phyloP scores from a whole-genome alignment of 2,113 vertebrate species.

The Nibea albiflora region DNA sequence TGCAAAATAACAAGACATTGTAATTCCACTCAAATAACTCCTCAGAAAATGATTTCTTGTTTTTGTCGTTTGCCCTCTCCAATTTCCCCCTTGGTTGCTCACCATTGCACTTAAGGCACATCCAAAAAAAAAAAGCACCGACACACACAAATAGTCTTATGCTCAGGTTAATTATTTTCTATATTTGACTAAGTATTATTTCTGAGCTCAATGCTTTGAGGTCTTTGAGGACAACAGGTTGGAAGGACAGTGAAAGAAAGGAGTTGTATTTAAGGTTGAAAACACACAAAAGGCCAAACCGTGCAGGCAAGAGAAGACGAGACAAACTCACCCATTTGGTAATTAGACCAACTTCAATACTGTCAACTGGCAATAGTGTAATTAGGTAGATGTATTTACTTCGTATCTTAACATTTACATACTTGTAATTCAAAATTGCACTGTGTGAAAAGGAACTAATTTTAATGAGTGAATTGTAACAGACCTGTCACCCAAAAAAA shows the following conservation, averaged over 20 bases:
- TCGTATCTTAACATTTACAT: neutral
- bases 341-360: neutral
- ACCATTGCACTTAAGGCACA: constrained; percentile 63
- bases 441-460: neutral
- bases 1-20: constrained; percentile 73
- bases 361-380: too few species aligned
- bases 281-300: constrained; percentile 11
- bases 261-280: neutral
- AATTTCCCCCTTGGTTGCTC: constrained; percentile 78
- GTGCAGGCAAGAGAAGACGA: neutral
- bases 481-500: constrained; percentile 25
- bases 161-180: constrained; percentile 71
- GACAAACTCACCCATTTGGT: neutral
- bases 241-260: neutral
- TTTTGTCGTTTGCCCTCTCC: constrained; percentile 73
- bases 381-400: neutral
- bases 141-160: constrained; percentile 59
- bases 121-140: constrained; percentile 48
- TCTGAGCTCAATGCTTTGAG: constrained; percentile 45
- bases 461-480: constrained; percentile 20
- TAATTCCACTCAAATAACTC: constrained; percentile 73
- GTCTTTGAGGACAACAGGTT: constrained; percentile 20
- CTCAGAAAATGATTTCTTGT: constrained; percentile 68
- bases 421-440: constrained; percentile 5
- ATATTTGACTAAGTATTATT: constrained; percentile 69